phyloP scores from a whole-genome alignment of 2,113 vertebrate genomes.

The Apistogramma diplotaenia region DNA sequence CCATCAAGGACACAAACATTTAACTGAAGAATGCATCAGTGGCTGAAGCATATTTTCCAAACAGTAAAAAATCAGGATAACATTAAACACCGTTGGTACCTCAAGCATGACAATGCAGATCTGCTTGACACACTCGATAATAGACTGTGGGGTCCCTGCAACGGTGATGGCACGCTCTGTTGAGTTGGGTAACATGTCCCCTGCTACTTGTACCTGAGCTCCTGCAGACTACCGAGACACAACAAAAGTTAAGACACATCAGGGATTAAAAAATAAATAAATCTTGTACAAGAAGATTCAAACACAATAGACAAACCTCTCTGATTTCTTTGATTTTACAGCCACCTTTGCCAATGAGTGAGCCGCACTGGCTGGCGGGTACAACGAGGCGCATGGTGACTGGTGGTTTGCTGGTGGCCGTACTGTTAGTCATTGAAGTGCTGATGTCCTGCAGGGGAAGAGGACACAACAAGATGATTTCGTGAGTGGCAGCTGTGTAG shows the following conservation, averaged over 20 bases:
- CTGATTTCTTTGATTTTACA: constrained; percentile 99
- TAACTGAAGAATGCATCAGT: neutral
- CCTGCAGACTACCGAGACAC: constrained; percentile 86
- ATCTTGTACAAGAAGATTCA: neutral
- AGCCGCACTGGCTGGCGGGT: constrained; percentile 97
- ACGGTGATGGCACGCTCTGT: constrained; percentile 98
- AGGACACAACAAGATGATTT: neutral
- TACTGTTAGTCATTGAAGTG: constrained; percentile 98
- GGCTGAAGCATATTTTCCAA: neutral
- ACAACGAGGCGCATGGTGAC: constrained; percentile 97
- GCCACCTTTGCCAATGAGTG: constrained; percentile 97
- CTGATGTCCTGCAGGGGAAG: constrained; percentile 88
- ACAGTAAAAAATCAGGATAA: neutral
- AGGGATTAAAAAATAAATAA: neutral
- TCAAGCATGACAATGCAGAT: constrained; percentile 99
- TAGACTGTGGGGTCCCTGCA: constrained; percentile 95
- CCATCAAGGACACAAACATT: neutral
- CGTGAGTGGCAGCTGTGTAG: neutral
- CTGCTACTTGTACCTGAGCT: constrained; percentile 98
- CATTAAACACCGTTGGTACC: constrained; percentile 67
- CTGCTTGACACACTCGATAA: constrained; percentile 99
- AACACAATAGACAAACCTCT: constrained; percentile 79
- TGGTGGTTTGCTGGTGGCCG: constrained; percentile 94
- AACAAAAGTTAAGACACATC: neutral
- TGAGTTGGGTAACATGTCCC: constrained; percentile 98